Evolutionary conservation across 2,113 vertebrate genomes (phyloP).

Genomic region (Zosterops borbonicus): DNA sequence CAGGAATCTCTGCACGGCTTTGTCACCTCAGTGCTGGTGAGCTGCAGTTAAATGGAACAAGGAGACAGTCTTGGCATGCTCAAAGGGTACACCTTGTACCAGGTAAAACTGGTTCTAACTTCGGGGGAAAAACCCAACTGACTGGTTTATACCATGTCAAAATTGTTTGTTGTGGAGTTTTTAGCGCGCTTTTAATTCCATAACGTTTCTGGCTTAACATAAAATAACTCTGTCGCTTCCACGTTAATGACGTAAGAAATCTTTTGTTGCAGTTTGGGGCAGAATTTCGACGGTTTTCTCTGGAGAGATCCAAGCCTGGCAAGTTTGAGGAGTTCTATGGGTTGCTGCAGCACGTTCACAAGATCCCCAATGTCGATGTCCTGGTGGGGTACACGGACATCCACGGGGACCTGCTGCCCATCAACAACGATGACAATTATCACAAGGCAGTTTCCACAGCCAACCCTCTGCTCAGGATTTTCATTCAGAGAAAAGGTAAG

Average conservation of each 20-base stretch:
- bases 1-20: neutral
- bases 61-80: neutral
- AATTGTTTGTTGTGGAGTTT: neutral
- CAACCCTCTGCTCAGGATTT: slow-evolving; percentile 91
- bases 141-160: neutral
- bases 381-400: slow-evolving; percentile 94
- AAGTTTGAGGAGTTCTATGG: slow-evolving; percentile 98
- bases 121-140: rapidly evolving
- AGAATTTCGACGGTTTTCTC: slow-evolving; percentile 95
- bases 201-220: neutral
- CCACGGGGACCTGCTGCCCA: slow-evolving; percentile 94
- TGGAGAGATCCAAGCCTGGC: slow-evolving; percentile 94
- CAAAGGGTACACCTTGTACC: neutral
- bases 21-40: neutral
- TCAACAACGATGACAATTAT: slow-evolving; percentile 98
- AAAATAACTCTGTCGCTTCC: neutral
- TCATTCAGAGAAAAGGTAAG: slow-evolving; percentile 97
- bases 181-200: neutral
- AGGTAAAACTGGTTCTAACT: neutral
- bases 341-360: slow-evolving; percentile 93
- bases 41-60: rapidly evolving
- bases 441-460: slow-evolving; percentile 95
- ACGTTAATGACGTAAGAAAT: neutral
- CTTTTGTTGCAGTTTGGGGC: slow-evolving; percentile 88
- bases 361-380: slow-evolving; percentile 92